Base-by-base conservation (phyloP, 2,888 invertebrate genomes). In the Pherbina coryleti region DNA sequence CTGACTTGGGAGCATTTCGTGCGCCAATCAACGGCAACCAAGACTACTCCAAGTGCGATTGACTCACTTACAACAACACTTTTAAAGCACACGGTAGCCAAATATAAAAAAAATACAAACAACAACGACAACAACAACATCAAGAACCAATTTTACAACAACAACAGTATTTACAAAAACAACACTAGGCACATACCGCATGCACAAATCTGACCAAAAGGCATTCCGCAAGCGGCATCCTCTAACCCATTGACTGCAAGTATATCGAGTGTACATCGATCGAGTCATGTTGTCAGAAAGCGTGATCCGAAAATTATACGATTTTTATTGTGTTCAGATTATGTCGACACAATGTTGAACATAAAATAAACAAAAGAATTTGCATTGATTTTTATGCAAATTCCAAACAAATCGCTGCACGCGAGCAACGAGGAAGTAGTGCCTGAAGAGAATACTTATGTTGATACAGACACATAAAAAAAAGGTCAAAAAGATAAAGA, bases 371-470 rank as follows among this genome's bases (percentile, higher is more conserved):
- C 37, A 19, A 37, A 67, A 34, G 75, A 66, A 75, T 75, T 75
- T 55, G 75, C 75, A 66, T 75, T 67, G 75, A 75, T 75, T 75
- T 75, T 75, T 75, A 75, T 75, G 75, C 75, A 75, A 53, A 75
- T 75, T 66, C 75, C 75, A 66, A 75, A 75, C 75, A 75, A 75
- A 75, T 75, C 75, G 75, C n/a, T 67, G 75, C 75, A 75, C 75
- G 73, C 73, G 71, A 44, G 75, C 66, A 75, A 19, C 74, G 66
- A 75, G 51, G 69, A 69, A 69, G 49, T 51, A 69, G 49, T 51
- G 69, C 8, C 44, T n/a, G 22, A 19, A 9, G 28, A 51, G 9
- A 51, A 51, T n/a, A n/a, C n/a, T n/a, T 14, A 28, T n/a, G 5
- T 22, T 22, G 19, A 9, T 19, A n/a, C 17, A 34, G 31, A 2